Evolutionary conservation across 2,888 invertebrate genomes (phyloP).

Genomic region (Saturnia pavonia): DNA sequence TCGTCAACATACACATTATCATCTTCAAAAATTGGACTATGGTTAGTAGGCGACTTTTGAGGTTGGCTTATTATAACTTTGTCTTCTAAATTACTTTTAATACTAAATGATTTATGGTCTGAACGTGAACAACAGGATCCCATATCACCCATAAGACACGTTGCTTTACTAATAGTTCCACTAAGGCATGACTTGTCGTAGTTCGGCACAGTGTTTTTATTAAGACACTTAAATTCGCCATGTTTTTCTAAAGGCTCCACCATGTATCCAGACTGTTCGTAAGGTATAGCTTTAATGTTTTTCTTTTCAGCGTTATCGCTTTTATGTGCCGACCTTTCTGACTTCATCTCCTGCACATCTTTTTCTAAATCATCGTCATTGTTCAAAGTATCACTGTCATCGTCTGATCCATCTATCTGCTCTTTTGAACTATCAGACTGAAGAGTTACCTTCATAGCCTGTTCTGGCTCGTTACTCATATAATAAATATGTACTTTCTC

Average conservation of each 20-base stretch:
- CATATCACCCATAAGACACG: conserved; percentile 72
- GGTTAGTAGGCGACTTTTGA: conserved; percentile 82
- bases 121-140: conserved; percentile 72
- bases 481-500: conserved; percentile 91
- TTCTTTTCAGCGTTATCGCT: conserved; percentile 61
- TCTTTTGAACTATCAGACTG: conserved; percentile 85
- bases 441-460: conserved; percentile 88
- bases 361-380: conserved; percentile 83
- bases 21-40: conserved; percentile 83
- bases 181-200: conserved; percentile 76
- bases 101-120: conserved; percentile 65
- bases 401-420: conserved; percentile 84
- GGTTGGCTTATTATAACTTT: conserved; percentile 84
- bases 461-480: conserved; percentile 88
- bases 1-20: conserved; percentile 82
- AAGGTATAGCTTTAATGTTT: conserved; percentile 68
- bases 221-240: conserved; percentile 63
- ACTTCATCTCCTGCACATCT: conserved; percentile 78
- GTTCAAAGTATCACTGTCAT: conserved; percentile 86
- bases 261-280: conserved; percentile 77
- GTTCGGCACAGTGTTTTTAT: conserved; percentile 69
- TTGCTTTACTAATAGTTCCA: conserved; percentile 73
- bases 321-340: conserved; percentile 59
- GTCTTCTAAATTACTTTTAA: conserved; percentile 66
- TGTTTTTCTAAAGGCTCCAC: conserved; percentile 74